Evolutionary conservation across 2,888 invertebrate species (phyloP).

Genomic region (Drosophila affinis): DNA sequence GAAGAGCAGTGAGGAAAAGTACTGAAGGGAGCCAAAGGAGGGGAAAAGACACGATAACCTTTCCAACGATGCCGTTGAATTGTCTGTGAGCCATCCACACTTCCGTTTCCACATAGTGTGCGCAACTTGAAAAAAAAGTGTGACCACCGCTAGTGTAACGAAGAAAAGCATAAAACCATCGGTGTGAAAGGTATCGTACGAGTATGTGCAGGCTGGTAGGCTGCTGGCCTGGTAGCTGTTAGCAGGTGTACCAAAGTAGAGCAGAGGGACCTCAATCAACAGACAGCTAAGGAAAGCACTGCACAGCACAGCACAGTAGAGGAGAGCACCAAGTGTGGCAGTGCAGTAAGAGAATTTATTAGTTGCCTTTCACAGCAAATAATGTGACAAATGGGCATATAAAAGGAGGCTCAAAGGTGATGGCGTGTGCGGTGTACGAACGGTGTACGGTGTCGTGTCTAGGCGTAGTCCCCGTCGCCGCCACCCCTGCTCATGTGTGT

Average conservation of each 20-base stretch:
- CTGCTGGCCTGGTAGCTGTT: neutral
- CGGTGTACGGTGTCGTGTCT: slow-evolving; percentile 24
- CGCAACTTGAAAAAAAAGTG: too few species aligned
- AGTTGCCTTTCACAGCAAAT: slow-evolving; percentile 73
- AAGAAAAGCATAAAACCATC: neutral
- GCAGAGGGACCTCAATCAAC: neutral
- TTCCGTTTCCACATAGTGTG: too few species aligned
- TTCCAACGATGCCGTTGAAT: neutral
- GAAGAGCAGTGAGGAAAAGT: too few species aligned
- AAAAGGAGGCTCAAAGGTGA: slow-evolving; percentile 48
- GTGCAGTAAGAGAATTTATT: slow-evolving; percentile 69
- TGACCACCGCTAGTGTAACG: too few species aligned
- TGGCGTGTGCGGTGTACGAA: slow-evolving; percentile 20
- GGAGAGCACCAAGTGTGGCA: slow-evolving; percentile 7
- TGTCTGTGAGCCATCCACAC: too few species aligned
- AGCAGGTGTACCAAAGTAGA: neutral
- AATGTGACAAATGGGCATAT: slow-evolving; percentile 72
- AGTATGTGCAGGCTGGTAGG: neutral
- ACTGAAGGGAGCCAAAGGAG: neutral
- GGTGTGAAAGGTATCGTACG: neutral
- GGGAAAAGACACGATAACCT: neutral
- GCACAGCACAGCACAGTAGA: neutral
- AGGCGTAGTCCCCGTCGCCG: slow-evolving; percentile 14
- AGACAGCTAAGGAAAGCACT: neutral
- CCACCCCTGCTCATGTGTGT: neutral